Conservation (phyloP, 1,140 invertebrate genomes). For the Dryas iulia region DNA sequence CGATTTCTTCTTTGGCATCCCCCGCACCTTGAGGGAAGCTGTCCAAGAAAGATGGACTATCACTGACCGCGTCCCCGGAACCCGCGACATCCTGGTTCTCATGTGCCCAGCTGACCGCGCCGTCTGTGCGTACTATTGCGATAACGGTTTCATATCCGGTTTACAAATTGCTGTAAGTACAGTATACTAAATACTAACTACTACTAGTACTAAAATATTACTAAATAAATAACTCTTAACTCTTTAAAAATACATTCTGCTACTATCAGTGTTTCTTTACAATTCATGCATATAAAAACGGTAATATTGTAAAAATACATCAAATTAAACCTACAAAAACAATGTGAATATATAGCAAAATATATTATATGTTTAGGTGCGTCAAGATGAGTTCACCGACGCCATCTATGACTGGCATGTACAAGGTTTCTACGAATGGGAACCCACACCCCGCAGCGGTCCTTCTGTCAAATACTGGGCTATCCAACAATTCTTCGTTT, state of each 20-base stretch:
- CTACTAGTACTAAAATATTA: no score
- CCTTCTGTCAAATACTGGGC: slow-evolving; percentile 26
- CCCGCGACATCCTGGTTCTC: slow-evolving; percentile 16
- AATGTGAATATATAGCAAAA: neutral
- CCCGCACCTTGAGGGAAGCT: slow-evolving; percentile 15
- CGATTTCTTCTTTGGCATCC: slow-evolving; percentile 35
- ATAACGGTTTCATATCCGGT: slow-evolving; percentile 44
- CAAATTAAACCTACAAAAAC: no score
- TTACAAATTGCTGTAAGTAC: slow-evolving; percentile 52
- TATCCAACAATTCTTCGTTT: slow-evolving; percentile 41
- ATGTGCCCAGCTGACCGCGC: slow-evolving; percentile 37
- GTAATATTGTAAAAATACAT: no score
- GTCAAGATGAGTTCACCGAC: slow-evolving; percentile 38
- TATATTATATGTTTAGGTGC: slow-evolving; percentile 28
- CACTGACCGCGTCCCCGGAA: neutral
- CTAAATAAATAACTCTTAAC: no score
- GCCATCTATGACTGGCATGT: slow-evolving; percentile 39
- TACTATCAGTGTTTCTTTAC: no score
- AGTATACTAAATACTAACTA: no score
- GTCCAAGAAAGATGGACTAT: slow-evolving; percentile 21
- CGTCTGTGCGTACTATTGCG: slow-evolving; percentile 47
- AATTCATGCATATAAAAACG: no score
- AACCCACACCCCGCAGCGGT: slow-evolving; percentile 25
- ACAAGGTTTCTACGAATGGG: slow-evolving; percentile 51
- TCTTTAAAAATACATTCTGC: no score